These are phyloP conservation scores for Lepidochitona cinerea DNA, from an alignment of 2,888 invertebrate genomes.

Conservation along the genomic window DNA sequence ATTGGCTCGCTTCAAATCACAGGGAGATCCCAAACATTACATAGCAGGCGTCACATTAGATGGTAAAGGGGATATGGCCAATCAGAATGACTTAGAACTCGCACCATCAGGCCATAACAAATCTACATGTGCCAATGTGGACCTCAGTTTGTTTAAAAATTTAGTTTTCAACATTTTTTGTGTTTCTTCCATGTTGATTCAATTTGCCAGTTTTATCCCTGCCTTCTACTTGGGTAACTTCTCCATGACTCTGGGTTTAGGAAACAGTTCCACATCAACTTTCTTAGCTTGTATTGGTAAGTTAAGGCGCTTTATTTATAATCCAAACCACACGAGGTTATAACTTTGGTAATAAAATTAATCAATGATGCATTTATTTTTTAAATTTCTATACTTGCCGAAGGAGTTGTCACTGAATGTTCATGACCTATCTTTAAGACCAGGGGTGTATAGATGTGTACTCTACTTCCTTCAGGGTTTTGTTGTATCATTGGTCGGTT, in stretches of 20 bases:
- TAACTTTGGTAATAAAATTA: too few species aligned
- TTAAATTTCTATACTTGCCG: too few species aligned
- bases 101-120: background rate
- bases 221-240: conserved; percentile 37
- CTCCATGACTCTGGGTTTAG: conserved; percentile 28
- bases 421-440: too few species aligned
- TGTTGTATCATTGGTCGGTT: conserved; percentile 39
- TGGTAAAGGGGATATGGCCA: background rate
- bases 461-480: conserved; percentile 28
- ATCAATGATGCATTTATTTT: too few species aligned
- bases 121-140: background rate
- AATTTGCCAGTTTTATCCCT: conserved; percentile 45
- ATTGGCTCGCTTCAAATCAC: conserved; percentile 11
- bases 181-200: conserved; percentile 33
- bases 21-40: conserved; percentile 10
- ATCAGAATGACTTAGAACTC: background rate
- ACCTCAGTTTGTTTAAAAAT: conserved; percentile 23
- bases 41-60: background rate
- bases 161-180: conserved; percentile 33
- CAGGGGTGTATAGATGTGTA: too few species aligned
- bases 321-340: too few species aligned
- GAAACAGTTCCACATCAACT: conserved; percentile 20
- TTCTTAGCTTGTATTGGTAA: conserved; percentile 39
- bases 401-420: too few species aligned
- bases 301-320: too few species aligned